Evolutionary conservation across 2,888 invertebrate species (phyloP).

Genomic region (Cinara cedri): DNA sequence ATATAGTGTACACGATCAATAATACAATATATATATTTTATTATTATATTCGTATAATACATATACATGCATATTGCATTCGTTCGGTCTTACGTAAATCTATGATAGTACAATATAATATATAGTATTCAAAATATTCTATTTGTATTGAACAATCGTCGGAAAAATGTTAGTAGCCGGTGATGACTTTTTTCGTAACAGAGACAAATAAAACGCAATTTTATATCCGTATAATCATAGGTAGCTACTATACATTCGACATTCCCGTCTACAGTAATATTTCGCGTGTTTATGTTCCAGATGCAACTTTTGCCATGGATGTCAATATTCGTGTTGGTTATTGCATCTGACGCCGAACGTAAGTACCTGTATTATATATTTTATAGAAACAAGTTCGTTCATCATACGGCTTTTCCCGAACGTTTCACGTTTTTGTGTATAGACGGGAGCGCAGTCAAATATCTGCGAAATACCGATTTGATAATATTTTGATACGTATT

Average conservation of each 20-base stretch:
- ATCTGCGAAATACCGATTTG: too few relatives aligned
- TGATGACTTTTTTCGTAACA: conserved; percentile 10
- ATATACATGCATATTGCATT: not conserved
- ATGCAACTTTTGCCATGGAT: conserved; percentile 44
- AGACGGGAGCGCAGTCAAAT: too few relatives aligned
- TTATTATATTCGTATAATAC: too few relatives aligned
- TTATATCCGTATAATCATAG: too few relatives aligned
- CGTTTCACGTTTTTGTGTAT: not conserved
- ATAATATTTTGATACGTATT: too few relatives aligned
- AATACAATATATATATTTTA: not conserved
- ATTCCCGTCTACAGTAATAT: not conserved
- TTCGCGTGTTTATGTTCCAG: conserved; percentile 30
- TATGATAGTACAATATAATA: too few relatives aligned
- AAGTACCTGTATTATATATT: conserved; percentile 7
- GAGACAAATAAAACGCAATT: too few relatives aligned
- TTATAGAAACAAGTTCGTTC: too few relatives aligned
- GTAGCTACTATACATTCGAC: not conserved
- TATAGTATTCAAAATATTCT: too few relatives aligned
- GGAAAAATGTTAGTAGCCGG: not conserved
- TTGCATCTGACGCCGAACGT: conserved; percentile 42
- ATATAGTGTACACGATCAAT: too few relatives aligned
- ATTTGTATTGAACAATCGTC: conserved; percentile 7
- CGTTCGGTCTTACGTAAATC: conserved; percentile 12
- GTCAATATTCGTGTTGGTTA: conserved; percentile 26
- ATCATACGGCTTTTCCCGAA: too few relatives aligned